Conservation (phyloP, 2,888 invertebrate species). For the Holacanthella duospinosa region DNA sequence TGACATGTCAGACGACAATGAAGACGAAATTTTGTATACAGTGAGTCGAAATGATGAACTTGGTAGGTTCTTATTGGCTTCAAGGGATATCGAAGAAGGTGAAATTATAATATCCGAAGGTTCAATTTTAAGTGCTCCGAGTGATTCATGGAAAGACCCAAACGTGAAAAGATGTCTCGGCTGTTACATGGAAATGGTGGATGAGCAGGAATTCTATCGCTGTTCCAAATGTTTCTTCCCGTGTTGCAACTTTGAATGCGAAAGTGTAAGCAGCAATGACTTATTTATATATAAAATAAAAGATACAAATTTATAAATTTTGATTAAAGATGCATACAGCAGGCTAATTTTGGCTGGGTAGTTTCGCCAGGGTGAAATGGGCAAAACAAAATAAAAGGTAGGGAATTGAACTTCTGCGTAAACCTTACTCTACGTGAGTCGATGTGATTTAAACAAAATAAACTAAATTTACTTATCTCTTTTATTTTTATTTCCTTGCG, state of each 20-base stretch:
- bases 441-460: too few species aligned
- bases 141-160: neutral
- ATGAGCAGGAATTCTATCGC: neutral
- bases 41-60: constrained; percentile 35
- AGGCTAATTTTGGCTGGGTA: too few species aligned
- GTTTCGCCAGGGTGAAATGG: too few species aligned
- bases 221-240: constrained; percentile 1
- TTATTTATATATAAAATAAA: neutral
- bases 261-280: neutral
- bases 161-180: neutral
- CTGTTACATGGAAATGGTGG: neutral
- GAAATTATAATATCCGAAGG: constrained; percentile 61
- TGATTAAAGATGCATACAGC: too few species aligned
- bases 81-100: constrained; percentile 55
- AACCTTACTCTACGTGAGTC: too few species aligned
- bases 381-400: too few species aligned
- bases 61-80: constrained; percentile 59
- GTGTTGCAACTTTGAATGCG: neutral
- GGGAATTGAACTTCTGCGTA: too few species aligned
- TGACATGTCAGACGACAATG: too few species aligned
- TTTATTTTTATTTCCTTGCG: neutral
- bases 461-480: too few species aligned
- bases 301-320: too few species aligned
- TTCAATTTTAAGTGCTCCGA: constrained; percentile 61
- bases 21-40: neutral